A percentile compares a stretch with the other conserved stretches of the same genome.
Evolutionary conservation across 1,140 invertebrate genomes (phyloP).

Genomic region (Meteorus sp.): DNA sequence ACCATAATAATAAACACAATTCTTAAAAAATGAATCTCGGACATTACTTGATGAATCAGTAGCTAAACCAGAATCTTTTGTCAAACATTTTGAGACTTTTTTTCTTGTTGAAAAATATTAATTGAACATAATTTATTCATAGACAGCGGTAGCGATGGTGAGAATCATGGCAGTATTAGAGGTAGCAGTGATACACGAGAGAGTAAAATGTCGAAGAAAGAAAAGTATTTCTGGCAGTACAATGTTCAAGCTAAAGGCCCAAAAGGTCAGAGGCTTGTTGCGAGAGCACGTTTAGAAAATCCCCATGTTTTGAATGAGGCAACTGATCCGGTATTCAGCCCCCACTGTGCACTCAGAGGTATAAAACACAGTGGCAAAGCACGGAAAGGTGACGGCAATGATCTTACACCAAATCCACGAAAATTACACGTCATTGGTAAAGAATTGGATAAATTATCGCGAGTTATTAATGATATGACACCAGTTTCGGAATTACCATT

Average conservation of each 20-base stretch:
- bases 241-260: slow-evolving; percentile 98
- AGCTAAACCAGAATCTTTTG: no score
- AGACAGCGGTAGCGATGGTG: slow-evolving; percentile 67
- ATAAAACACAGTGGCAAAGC: slow-evolving; percentile 95
- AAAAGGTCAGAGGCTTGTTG: slow-evolving; percentile 84
- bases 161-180: slow-evolving; percentile 17
- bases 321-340: slow-evolving; percentile 92
- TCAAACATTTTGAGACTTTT: no score
- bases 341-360: slow-evolving; percentile 83
- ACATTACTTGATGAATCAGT: no score
- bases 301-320: slow-evolving; percentile 89
- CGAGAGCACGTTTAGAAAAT: slow-evolving; percentile 83
- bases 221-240: slow-evolving; percentile 97
- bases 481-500: slow-evolving; percentile 92
- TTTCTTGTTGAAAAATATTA: no score
- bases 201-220: slow-evolving; percentile 67
- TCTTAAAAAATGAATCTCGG: no score
- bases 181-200: slow-evolving; percentile 42
- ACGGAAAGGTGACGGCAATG: slow-evolving; percentile 95
- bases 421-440: slow-evolving; percentile 89
- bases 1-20: no score
- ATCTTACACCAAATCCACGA: slow-evolving; percentile 91
- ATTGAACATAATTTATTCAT: slow-evolving; percentile 8
- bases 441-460: slow-evolving; percentile 88
- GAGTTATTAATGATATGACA: slow-evolving; percentile 93